Base-by-base conservation (phyloP, 2,113 vertebrate genomes). In the Glareola pratincola region DNA sequence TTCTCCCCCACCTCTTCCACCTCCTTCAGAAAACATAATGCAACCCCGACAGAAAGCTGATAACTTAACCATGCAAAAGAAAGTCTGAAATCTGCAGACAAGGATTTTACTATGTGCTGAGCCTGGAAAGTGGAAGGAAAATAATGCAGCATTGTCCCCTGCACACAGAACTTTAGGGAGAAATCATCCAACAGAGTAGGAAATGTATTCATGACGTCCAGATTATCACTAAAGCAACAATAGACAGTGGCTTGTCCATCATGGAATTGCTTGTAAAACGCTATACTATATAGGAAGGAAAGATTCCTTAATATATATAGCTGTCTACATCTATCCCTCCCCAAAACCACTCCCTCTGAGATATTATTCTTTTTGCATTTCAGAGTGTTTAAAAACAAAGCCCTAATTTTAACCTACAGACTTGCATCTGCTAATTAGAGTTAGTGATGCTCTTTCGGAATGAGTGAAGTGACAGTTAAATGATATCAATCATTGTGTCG, bases 21-120 rank as follows among this genome's bases (percentile, higher is more conserved):
- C 84, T 88, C 66, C 87, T 96, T 95, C 66, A 95, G 76, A 85
- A 96, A 94, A 32, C n/a, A 92, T 83, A 90, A 86, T 37, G 64
- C 87, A 93, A 39, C 18, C 50, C 59, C 0, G 19, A 90, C 90
- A 93, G 83, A 98, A 96, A 96, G 83, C 53, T 97, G 90, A 94
- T 94, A 97, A 98, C 74, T 95, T 94, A 82, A 51, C 90, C 74
- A 53, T 43, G 41, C 63, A 63, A 92, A 85, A 95, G 39, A 85
- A 90, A 96, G 51, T 8, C 73, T 73, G 66, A 91, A 96, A 91
- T 87, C 60, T 80, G 69, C 48, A 94, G 94, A 90, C 74, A 94
- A 96, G 81, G 54, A 83, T 92, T 97, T 97, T 91, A 94, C 74
- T 88, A 66, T 81, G 76, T 91, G 82, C 67, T 68, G 85, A 95